Conservation (phyloP, 2,113 vertebrate species). For the Entosphenus tridentatus region DNA sequence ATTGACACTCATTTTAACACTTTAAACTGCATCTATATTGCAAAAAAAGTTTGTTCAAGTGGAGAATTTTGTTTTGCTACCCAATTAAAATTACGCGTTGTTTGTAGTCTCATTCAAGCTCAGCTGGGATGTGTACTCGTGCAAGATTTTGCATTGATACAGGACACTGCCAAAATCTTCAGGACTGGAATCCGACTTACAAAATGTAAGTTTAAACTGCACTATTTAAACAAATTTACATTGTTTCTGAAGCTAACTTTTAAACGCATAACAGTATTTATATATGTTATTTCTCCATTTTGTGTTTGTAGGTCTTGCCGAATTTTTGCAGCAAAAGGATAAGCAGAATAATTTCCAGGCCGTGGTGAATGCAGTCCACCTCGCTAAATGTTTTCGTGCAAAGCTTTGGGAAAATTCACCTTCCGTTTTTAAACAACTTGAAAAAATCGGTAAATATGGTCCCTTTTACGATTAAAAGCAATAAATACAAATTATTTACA, state of each 20-base stretch:
- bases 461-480: conserved; percentile 8
- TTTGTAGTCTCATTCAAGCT: conserved; percentile 71
- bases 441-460: background rate
- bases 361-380: too few relatives aligned
- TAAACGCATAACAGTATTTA: conserved; percentile 12
- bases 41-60: background rate
- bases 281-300: conserved; percentile 10
- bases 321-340: conserved; percentile 42
- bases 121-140: conserved; percentile 64
- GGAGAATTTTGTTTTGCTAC: too few relatives aligned
- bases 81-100: background rate
- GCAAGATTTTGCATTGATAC: conserved; percentile 77
- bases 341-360: conserved; percentile 17
- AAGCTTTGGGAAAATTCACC: background rate
- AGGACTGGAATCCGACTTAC: conserved; percentile 58
- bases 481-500: conserved; percentile 4
- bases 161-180: conserved; percentile 79
- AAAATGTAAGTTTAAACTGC: conserved; percentile 41
- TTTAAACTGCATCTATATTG: conserved; percentile 6
- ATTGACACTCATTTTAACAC: conserved; percentile 7
- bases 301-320: conserved; percentile 44
- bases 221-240: background rate
- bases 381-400: conserved; percentile 2
- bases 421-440: conserved; percentile 6
- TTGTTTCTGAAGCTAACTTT: conserved; percentile 8